These are phyloP conservation scores for Anticlea derivata DNA, from an alignment of 2,888 invertebrate species.

Conservation along the genomic window DNA sequence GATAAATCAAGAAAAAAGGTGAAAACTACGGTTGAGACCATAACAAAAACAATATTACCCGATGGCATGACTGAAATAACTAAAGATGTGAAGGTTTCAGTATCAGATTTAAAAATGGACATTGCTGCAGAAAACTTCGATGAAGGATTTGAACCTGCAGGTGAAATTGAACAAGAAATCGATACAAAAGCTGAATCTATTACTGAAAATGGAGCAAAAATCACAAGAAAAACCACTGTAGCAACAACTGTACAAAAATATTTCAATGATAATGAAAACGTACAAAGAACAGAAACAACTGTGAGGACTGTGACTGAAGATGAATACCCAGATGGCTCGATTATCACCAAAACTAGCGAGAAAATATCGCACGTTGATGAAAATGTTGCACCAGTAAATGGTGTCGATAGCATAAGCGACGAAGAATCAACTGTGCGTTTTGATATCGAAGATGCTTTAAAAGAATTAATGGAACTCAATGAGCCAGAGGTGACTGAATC, in stretches of 20 bases:
- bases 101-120: conserved; percentile 58
- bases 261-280: conserved; percentile 44
- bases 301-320: conserved; percentile 65
- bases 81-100: conserved; percentile 69
- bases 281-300: conserved; percentile 61
- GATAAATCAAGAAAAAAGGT: conserved; percentile 66
- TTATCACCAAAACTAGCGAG: conserved; percentile 69
- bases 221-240: conserved; percentile 62
- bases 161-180: conserved; percentile 54
- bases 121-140: conserved; percentile 41
- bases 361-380: conserved; percentile 65
- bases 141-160: conserved; percentile 53
- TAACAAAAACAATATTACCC: conserved; percentile 66
- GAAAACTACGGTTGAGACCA: conserved; percentile 67
- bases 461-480: conserved; percentile 39
- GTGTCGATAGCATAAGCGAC: conserved; percentile 29
- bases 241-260: conserved; percentile 58
- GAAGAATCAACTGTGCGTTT: conserved; percentile 26
- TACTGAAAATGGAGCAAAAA: conserved; percentile 53
- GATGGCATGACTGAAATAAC: conserved; percentile 70
- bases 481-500: conserved; percentile 48
- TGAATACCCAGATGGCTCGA: conserved; percentile 69
- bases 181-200: conserved; percentile 51
- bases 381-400: conserved; percentile 36
- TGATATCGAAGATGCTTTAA: conserved; percentile 31